Base-by-base conservation (phyloP, 92 coral and sea anemone species). In the Hydrozoanthus gracilis region DNA sequence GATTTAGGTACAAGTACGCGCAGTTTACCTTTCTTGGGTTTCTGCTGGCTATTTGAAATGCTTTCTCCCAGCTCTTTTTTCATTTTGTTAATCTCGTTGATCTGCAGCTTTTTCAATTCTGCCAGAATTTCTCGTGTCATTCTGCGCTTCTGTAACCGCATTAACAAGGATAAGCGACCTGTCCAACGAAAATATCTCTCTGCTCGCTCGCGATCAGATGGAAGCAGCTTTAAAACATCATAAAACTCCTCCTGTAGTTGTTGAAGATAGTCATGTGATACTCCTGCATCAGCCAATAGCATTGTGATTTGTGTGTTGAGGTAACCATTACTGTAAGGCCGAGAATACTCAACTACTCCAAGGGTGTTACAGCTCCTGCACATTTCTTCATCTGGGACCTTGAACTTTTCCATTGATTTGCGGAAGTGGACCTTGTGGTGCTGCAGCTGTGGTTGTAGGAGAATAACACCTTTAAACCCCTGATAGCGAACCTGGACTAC, bases 261-360 rank as follows among this genome's bases (percentile, higher is more conserved):
- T 51, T 78, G 90, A 27, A 96, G 95, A 64, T 91, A 93, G 55
- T 88, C 89, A 56, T 84, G 96, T 83, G 91, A 82, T 80, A 96
- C 96, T 12, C 99, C 99, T 39, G 93, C 91, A 77, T 93, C 98
- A 47, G 98, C 98, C 90, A 96, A 88, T 79, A 96, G 92, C 96
- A 93, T 91, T 4, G 88, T 96, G 77, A 86, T 93, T 79, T 96
- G 99, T 54, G 92, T 90, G 88, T 96, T 96, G 45, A 96, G 93
- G 76, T 93, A 95, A 48, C 98, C 99, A 76, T 77, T 84, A 73
- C 91, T 92, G 91, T 95, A 96, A 8, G 99, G 98, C 61, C 92
- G 90, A 14, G 99, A 96, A 88, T 92, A 93, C 80, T 96, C 95
- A 6, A 96, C 93, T 49, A 96, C 93, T 11, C 97, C 99, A 78